These are phyloP conservation scores for Elaphurus davidianus DNA, from an alignment of 2,113 vertebrate species.

Conservation along the genomic window DNA sequence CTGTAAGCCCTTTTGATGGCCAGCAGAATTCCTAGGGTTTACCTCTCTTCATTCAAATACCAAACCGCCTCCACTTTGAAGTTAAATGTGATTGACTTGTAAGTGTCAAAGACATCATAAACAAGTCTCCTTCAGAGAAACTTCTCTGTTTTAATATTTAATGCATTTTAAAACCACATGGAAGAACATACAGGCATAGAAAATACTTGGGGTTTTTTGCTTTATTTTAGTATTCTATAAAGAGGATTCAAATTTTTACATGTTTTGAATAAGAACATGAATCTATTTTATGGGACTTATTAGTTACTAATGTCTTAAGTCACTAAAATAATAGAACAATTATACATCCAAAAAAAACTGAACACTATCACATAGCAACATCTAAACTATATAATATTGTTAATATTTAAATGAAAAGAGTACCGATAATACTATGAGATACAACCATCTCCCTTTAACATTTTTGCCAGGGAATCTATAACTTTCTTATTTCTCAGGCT, in stretches of 20 bases:
- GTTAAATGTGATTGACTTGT: not conserved
- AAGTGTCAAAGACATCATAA: not conserved
- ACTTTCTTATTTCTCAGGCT: not conserved
- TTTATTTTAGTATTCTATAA: not conserved
- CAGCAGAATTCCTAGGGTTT: not conserved
- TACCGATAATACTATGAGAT: fast-evolving
- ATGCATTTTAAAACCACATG: not conserved
- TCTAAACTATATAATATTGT: not conserved
- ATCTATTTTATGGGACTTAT: not conserved
- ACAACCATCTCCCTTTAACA: not conserved
- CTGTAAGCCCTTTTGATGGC: not conserved
- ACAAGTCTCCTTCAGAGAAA: not conserved
- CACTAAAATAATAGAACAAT: not conserved
- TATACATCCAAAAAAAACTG: not conserved
- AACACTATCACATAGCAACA: not conserved
- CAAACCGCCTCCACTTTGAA: not conserved
- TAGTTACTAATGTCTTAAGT: not conserved
- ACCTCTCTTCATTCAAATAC: not conserved
- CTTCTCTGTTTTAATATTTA: not conserved
- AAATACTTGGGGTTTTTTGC: not conserved
- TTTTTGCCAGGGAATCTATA: not conserved
- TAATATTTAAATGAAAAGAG: not conserved
- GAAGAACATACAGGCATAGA: not conserved
- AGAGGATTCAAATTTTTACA: not conserved
- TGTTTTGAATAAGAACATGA: not conserved